Conservation (phyloP, 2,113 vertebrate species). For the Macquaria ambigua region DNA sequence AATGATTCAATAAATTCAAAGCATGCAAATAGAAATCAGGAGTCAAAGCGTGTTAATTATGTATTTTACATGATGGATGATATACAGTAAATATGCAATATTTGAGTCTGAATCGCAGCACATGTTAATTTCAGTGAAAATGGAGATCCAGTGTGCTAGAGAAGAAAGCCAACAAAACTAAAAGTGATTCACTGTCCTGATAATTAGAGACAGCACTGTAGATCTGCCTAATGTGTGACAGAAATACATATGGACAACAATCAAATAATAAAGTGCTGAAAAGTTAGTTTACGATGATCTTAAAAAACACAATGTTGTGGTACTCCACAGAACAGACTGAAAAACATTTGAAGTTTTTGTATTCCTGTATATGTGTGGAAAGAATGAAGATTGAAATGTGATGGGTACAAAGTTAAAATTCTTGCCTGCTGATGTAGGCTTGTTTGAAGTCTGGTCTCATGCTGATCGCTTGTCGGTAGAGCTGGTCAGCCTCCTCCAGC, state of each 20-base stretch:
- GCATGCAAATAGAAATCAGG: neutral
- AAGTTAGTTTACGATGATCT: neutral
- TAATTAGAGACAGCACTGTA: neutral
- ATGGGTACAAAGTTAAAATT: neutral
- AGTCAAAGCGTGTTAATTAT: neutral
- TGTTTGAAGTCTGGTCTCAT: conserved; percentile 99
- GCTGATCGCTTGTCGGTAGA: conserved; percentile 98
- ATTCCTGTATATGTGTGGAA: neutral
- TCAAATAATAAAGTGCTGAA: neutral
- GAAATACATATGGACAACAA: neutral
- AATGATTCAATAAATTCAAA: neutral
- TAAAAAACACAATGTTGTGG: too few relatives aligned
- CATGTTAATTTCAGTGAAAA: neutral
- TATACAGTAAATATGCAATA: neutral
- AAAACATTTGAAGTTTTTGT: neutral
- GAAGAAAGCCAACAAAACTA: neutral
- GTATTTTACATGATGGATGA: neutral
- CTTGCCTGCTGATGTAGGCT: conserved; percentile 97
- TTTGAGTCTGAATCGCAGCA: neutral
- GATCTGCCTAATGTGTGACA: neutral
- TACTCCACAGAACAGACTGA: too few relatives aligned
- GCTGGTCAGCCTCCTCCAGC: conserved; percentile 96
- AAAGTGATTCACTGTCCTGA: neutral
- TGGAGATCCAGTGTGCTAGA: neutral
- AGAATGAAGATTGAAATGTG: neutral